A percentile compares a stretch with the other conserved stretches of the same genome.
phyloP scores from a whole-genome alignment of 2,888 invertebrate genomes.

The Agriopis aurantiaria region DNA sequence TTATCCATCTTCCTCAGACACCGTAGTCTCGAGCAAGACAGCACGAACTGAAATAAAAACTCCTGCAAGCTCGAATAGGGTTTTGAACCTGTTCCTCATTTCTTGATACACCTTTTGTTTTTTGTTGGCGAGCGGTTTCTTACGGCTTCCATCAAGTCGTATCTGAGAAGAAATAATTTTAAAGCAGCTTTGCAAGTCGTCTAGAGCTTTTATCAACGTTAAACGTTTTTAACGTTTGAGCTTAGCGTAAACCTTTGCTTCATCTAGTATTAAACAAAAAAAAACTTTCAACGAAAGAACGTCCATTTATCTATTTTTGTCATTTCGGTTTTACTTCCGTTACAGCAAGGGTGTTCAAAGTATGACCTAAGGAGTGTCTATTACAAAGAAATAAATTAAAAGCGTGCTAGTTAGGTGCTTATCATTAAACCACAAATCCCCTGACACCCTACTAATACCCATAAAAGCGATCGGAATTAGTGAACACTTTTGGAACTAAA shows the following conservation, averaged over 20 bases:
- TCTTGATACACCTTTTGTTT: conserved; percentile 60
- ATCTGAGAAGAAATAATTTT: conserved; percentile 1
- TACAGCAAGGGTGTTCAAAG: not conserved
- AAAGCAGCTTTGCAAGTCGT: not conserved
- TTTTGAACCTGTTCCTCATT: conserved; percentile 66
- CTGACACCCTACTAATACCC: conserved; percentile 62
- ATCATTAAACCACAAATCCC: conserved; percentile 45
- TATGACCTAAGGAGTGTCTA: conserved; percentile 10
- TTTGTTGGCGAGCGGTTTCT: conserved; percentile 56
- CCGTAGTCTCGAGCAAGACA: conserved; percentile 46
- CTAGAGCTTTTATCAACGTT: too few relatives aligned
- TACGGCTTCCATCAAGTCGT: conserved; percentile 41
- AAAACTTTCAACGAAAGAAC: too few relatives aligned
- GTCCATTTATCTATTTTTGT: not conserved
- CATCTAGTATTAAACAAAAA: too few relatives aligned
- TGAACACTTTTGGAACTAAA: conserved; percentile 72
- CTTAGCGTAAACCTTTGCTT: too few relatives aligned
- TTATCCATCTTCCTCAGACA: conserved; percentile 51
- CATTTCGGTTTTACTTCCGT: not conserved
- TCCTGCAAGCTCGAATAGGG: conserved; percentile 52
- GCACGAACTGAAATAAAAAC: conserved; percentile 50
- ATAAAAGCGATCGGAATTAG: conserved; percentile 74
- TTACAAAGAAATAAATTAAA: conserved; percentile 19
- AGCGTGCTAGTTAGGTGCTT: conserved; percentile 32
- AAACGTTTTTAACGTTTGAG: too few relatives aligned